Evolutionary conservation across 1,140 invertebrate species (phyloP), one percentile per base, ranked within the genome.

Genomic region (Drosophila jambulina): DNA sequence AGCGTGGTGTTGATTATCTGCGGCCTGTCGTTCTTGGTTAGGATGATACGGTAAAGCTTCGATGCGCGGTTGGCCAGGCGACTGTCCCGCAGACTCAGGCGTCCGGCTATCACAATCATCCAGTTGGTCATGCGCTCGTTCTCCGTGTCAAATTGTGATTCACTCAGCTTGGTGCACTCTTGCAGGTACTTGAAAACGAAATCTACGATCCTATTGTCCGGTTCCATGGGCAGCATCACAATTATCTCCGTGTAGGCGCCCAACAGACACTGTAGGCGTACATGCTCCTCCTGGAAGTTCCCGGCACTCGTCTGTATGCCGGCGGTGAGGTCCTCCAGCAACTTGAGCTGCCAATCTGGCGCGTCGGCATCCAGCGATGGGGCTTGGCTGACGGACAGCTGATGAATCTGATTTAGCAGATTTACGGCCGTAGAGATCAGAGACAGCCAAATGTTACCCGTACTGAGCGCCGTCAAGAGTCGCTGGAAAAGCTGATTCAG

Each of bases 81-180:
- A 57, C 64, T 58, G 13, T 92, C 91, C 4, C 91, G 49, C 32
- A 92, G 17, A 1, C 84, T 84, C 17, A 92, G 62, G 1, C 91
- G 79, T 13, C 78, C 87, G 0, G 91, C 74, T 17, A 92, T 83
- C 21, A 92, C 77, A 59, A 92, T 88, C 91, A 92, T 92, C 72
- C 84, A 91, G 60, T 92, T 92, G 45, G 91, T 81, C 36, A 92
- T 75, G 15, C 88, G 77, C 36, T 92, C 91, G 49, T 92, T 92
- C 3, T 92, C 91, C 43, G 84, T 82, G 62, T 92, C 90, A 25
- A 90, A 91, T 25, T 82, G 75, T 1, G 74, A 64, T 21, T 92
- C 91, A n/a, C 40, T 67, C 7, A 92, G 46, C 45, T 82, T 76
- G 21, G 59, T 69, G 45, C 86, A 91, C 10, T 84, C 59, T 23